Conservation (phyloP, 2,888 invertebrate genomes). For the Leucania comma region DNA sequence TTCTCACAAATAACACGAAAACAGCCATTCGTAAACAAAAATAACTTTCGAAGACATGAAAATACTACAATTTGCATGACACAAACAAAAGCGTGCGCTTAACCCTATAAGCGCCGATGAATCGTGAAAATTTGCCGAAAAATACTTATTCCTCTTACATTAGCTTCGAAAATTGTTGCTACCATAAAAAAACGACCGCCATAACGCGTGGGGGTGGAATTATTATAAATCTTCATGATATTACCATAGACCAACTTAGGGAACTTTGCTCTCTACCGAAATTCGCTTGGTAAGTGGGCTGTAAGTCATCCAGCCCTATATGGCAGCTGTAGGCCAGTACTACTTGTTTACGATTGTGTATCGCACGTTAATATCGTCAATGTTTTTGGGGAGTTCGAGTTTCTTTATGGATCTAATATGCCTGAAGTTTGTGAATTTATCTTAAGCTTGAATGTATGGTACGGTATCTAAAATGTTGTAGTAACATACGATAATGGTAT, state of each 20-base stretch:
- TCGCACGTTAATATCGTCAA: conserved; percentile 52
- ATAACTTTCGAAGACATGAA: conserved; percentile 39
- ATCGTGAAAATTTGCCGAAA: conserved; percentile 72
- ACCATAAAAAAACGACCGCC: conserved; percentile 82
- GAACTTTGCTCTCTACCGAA: conserved; percentile 86
- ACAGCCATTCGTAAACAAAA: conserved; percentile 44
- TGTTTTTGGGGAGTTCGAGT: conserved; percentile 36
- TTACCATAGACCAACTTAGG: conserved; percentile 88
- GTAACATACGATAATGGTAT: not conserved
- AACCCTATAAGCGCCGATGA: conserved; percentile 60
- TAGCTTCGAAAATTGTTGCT: conserved; percentile 82
- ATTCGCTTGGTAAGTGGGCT: conserved; percentile 87
- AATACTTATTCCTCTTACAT: conserved; percentile 78
- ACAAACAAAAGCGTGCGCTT: conserved; percentile 49
- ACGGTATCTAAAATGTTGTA: conserved; percentile 2
- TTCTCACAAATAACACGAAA: conserved; percentile 29
- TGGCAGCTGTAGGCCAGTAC: conserved; percentile 73
- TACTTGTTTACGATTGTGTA: conserved; percentile 71
- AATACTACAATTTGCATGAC: conserved; percentile 45
- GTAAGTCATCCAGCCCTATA: conserved; percentile 84
- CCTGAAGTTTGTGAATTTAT: conserved; percentile 10
- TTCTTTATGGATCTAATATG: conserved; percentile 4
- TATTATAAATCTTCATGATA: conserved; percentile 90
- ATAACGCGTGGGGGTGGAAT: conserved; percentile 83
- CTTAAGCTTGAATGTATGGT: not conserved